Conservation (phyloP, 2,113 vertebrate species). For the Uria aalge region DNA sequence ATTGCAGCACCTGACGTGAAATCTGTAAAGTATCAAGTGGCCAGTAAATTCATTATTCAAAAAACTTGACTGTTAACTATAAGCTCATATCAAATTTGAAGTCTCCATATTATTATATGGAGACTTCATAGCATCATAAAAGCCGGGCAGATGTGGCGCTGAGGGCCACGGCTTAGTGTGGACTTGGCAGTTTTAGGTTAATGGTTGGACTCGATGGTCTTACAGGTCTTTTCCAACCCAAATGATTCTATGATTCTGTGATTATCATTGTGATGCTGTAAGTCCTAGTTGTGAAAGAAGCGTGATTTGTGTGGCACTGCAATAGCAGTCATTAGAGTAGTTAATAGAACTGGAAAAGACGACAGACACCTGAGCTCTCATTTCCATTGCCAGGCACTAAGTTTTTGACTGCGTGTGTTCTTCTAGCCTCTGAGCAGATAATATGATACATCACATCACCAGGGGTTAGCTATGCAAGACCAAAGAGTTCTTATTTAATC, state of each 20-base stretch:
- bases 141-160: not conserved
- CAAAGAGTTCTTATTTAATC: not conserved
- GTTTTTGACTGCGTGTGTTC: not conserved
- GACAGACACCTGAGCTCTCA: not conserved
- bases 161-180: not conserved
- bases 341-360: not conserved
- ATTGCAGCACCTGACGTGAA: not conserved
- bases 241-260: not conserved
- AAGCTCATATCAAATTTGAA: not conserved
- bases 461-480: not conserved
- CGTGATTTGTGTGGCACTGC: not conserved
- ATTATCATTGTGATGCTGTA: not conserved
- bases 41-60: not conserved
- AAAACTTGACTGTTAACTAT: not conserved
- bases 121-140: not conserved
- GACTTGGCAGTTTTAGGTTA: not conserved
- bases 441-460: not conserved
- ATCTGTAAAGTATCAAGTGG: not conserved
- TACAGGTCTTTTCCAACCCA: not conserved
- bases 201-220: not conserved
- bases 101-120: not conserved
- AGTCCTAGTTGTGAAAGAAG: not conserved
- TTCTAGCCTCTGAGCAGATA: not conserved
- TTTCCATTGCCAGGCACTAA: not conserved
- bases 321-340: not conserved